These are phyloP conservation scores for Hycleus cichorii DNA, from an alignment of 1,140 invertebrate species.

Conservation along the genomic window DNA sequence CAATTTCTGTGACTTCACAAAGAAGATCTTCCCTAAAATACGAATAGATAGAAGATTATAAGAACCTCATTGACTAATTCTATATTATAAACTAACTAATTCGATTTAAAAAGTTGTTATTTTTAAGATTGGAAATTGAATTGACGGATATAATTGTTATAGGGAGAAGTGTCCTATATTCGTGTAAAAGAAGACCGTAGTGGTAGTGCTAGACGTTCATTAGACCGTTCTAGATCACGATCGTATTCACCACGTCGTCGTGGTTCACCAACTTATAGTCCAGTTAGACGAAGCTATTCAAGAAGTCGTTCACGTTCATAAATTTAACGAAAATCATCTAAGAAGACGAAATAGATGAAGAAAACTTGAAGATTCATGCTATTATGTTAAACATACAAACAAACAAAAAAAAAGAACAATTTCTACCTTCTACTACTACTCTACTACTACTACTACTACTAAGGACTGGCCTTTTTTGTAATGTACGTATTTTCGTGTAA, in stretches of 20 bases:
- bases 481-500: slow-evolving; percentile 2
- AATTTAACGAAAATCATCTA: slow-evolving; percentile 3
- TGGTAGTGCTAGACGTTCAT: slow-evolving; percentile 58
- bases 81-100: too few relatives aligned
- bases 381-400: not conserved
- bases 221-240: slow-evolving; percentile 66
- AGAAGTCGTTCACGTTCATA: slow-evolving; percentile 67
- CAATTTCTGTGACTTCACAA: too few relatives aligned
- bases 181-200: slow-evolving; percentile 89
- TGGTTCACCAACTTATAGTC: slow-evolving; percentile 77
- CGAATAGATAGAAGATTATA: too few relatives aligned
- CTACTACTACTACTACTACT: not conserved
- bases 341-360: not conserved
- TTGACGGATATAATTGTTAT: slow-evolving; percentile 23
- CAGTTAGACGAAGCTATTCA: slow-evolving; percentile 71
- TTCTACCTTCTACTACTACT: not conserved
- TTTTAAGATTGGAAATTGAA: not conserved
- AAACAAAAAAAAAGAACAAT: not conserved
- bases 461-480: slow-evolving; percentile 11
- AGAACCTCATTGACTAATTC: too few relatives aligned
- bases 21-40: too few relatives aligned
- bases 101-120: too few relatives aligned
- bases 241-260: slow-evolving; percentile 77
- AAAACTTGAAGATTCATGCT: not conserved
- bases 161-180: slow-evolving; percentile 95